Percentiles rank a stretch among this genome's conserved stretches.
Evolutionary conservation across 1,140 invertebrate species (phyloP).

Genomic region (Procambarus virginalis): DNA sequence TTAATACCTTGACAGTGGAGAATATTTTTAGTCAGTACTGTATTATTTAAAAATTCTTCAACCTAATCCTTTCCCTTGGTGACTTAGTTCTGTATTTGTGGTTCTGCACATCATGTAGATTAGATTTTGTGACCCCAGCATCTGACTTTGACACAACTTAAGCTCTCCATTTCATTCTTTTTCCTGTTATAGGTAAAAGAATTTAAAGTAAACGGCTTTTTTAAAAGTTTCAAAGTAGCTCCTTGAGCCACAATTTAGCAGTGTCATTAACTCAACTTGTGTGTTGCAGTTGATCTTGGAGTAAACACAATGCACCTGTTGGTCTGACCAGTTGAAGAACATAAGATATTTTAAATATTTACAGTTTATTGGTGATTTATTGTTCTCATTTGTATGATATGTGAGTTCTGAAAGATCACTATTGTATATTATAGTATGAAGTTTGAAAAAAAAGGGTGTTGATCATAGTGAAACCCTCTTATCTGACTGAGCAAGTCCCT

Average conservation of each 20-base stretch:
- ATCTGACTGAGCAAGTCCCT: too few species aligned
- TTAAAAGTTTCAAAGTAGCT: slow-evolving; percentile 18
- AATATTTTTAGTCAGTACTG: too few species aligned
- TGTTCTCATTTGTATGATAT: background rate
- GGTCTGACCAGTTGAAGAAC: slow-evolving; percentile 16
- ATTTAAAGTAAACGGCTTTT: background rate
- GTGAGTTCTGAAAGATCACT: background rate
- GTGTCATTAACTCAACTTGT: slow-evolving; percentile 23
- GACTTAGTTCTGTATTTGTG: slow-evolving; percentile 10
- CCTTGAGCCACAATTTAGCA: slow-evolving; percentile 6
- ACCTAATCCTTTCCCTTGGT: slow-evolving; percentile 14
- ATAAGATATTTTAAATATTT: background rate
- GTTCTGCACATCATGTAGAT: slow-evolving; percentile 17
- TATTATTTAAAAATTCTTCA: too few species aligned
- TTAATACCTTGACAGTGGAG: too few species aligned
- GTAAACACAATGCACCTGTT: slow-evolving; percentile 45
- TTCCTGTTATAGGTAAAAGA: slow-evolving; percentile 16
- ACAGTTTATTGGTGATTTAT: background rate
- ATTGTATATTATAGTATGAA: background rate
- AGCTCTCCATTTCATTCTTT: background rate
- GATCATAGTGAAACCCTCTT: background rate
- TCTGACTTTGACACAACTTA: slow-evolving; percentile 4
- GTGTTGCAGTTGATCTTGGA: slow-evolving; percentile 53
- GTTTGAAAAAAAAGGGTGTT: background rate
- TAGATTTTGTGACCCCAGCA: slow-evolving; percentile 31